Conservation (phyloP, 2,113 vertebrate genomes). For the Ageneiosus marmoratus region DNA sequence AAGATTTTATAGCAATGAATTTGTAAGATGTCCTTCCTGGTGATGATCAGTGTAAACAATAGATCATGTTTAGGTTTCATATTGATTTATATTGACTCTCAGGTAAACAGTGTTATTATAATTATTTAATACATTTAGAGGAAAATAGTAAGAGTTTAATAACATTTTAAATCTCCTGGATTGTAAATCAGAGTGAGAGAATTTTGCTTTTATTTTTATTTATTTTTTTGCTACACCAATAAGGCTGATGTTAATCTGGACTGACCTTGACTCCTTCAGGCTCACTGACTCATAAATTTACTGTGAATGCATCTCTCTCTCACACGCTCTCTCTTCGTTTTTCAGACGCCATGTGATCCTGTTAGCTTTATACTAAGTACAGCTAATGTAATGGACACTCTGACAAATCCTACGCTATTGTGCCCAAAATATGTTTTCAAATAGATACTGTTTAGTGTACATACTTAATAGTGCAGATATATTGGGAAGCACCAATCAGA, state of each 20-base stretch:
- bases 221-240: background rate
- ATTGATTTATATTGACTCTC: background rate
- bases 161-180: background rate
- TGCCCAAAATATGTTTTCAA: background rate
- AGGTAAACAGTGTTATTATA: background rate
- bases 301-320: background rate
- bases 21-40: background rate
- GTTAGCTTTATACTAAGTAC: slow-evolving; percentile 7
- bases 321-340: background rate
- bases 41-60: background rate
- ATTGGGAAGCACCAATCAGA: background rate
- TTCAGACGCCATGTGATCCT: background rate
- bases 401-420: background rate
- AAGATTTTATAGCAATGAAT: background rate
- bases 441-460: background rate
- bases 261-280: background rate
- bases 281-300: background rate
- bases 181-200: no score
- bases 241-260: background rate
- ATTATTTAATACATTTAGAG: background rate
- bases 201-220: background rate
- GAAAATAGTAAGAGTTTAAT: background rate
- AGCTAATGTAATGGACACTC: slow-evolving; percentile 20
- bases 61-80: background rate
- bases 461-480: background rate